These are phyloP conservation scores for Lissocephala sabroskyi DNA, from an alignment of 2,888 invertebrate species.

Conservation along the genomic window DNA sequence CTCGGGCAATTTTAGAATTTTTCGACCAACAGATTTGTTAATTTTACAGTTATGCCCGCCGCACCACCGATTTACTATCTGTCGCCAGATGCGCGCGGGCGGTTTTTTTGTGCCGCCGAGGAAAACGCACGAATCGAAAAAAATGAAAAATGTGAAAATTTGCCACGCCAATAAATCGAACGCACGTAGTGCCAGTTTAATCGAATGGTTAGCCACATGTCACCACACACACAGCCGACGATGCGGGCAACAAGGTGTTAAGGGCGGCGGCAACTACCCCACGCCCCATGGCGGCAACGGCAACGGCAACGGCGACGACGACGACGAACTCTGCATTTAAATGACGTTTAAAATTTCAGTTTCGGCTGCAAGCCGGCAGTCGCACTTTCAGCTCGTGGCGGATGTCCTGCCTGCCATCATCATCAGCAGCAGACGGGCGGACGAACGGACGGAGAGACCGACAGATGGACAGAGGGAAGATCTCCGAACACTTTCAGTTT, in stretches of 20 bases:
- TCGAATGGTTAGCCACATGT: constrained; percentile 18
- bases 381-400: no score
- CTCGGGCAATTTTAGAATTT: neutral
- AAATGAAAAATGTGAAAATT: constrained; percentile 5
- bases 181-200: constrained; percentile 7
- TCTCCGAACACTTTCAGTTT: neutral
- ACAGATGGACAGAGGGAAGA: no score
- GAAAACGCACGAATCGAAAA: neutral
- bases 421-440: no score
- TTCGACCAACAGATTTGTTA: neutral
- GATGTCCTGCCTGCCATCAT: no score
- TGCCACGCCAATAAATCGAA: constrained; percentile 4
- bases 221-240: constrained; percentile 26
- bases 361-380: no score
- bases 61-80: neutral
- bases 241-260: constrained; percentile 45
- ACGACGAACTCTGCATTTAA: constrained; percentile 53
- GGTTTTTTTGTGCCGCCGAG: neutral
- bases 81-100: neutral
- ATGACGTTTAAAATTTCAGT: constrained; percentile 44
- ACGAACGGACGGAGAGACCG: no score
- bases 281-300: neutral
- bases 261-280: constrained; percentile 1
- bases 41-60: neutral
- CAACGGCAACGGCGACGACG: constrained; percentile 1